A percentile compares a stretch with the other conserved stretches of the same genome.
These are phyloP conservation scores for Sclerurus mexicanus DNA, from an alignment of 2,113 vertebrate species.

Conservation along the genomic window DNA sequence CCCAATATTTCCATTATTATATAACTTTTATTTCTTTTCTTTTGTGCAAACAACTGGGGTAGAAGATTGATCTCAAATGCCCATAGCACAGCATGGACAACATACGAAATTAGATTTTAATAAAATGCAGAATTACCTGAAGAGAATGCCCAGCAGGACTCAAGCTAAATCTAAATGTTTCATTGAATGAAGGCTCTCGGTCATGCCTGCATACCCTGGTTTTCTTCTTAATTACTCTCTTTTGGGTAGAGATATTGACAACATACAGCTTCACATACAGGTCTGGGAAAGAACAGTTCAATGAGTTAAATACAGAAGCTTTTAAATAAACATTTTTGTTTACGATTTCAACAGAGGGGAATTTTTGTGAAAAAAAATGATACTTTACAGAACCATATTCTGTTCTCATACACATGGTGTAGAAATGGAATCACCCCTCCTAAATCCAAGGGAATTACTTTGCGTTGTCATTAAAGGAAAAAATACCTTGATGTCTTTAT, in stretches of 20 bases:
- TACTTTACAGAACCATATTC: not conserved
- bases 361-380: not conserved
- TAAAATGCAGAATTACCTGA: slow-evolving; percentile 80
- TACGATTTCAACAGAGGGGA: not conserved
- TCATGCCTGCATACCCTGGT: slow-evolving; percentile 97
- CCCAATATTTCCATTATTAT: not conserved
- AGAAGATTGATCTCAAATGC: not conserved
- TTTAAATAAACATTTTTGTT: not conserved
- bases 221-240: slow-evolving; percentile 98
- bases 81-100: not conserved
- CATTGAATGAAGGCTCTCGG: slow-evolving; percentile 97
- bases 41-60: not conserved
- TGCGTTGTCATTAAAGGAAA: not conserved
- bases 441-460: not conserved
- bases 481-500: not conserved
- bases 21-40: not conserved
- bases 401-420: not conserved
- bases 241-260: slow-evolving; percentile 94
- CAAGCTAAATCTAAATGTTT: slow-evolving; percentile 95
- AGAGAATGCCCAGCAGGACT: slow-evolving; percentile 96
- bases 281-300: slow-evolving; percentile 77
- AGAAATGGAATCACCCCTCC: not conserved
- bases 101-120: not conserved
- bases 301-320: not conserved
- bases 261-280: slow-evolving; percentile 97